Evolutionary conservation across 2,888 invertebrate species (phyloP).

Genomic region (Eupithecia tripunctaria): DNA sequence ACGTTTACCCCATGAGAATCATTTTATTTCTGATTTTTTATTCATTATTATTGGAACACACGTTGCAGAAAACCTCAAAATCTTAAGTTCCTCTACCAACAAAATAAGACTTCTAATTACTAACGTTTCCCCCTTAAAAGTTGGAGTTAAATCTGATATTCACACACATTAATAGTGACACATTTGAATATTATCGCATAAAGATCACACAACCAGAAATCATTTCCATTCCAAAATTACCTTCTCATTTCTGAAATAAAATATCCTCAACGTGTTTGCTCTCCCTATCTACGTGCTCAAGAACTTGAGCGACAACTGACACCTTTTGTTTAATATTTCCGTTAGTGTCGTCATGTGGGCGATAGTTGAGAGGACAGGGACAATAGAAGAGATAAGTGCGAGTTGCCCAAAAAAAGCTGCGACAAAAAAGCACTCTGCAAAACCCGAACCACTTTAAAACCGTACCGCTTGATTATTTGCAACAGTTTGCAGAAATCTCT

Average conservation of each 20-base stretch:
- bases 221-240: background rate
- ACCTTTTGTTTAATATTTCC: conserved; percentile 60
- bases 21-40: background rate
- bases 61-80: background rate
- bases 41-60: background rate
- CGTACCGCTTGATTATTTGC: background rate
- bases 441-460: conserved; percentile 3
- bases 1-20: too few species aligned
- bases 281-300: conserved; percentile 54
- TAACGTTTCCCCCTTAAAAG: background rate
- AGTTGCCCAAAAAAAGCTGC: conserved; percentile 13
- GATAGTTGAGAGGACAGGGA: conserved; percentile 18
- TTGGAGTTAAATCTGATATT: too few species aligned
- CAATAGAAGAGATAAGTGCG: conserved; percentile 26
- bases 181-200: background rate
- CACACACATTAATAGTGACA: too few species aligned
- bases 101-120: background rate
- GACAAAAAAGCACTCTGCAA: conserved; percentile 3
- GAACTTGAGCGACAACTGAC: conserved; percentile 52
- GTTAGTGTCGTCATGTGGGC: conserved; percentile 38
- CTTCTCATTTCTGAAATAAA: background rate
- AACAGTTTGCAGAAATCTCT: background rate
- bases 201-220: background rate
- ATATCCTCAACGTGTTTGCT: background rate
- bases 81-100: background rate